Base-by-base conservation (phyloP, 1,140 invertebrate genomes). In the Copidosoma floridanum region DNA sequence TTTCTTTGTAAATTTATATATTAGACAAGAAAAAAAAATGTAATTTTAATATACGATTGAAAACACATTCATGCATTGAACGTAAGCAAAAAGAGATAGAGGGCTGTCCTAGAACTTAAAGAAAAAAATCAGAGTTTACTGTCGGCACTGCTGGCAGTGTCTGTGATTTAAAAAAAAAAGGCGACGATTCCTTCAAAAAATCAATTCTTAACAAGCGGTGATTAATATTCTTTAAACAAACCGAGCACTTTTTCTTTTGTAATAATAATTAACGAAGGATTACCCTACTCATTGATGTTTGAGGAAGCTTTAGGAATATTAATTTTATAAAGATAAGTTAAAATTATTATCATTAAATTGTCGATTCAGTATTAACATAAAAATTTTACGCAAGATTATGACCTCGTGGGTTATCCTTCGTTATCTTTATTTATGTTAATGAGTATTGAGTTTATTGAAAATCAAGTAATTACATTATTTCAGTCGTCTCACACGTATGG, bases 1-100 rank as follows among this genome's bases (percentile, higher is more conserved):
- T 77, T 73, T 73, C 68, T 77, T 76, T 78, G 73, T 71, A 69
- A 68, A 71, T 60, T 67, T 61, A 63, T 65, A 66, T 62, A 68
- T 65, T 69, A 65, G 51, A 57, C 55, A 44, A 55, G 26, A 44
- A 11, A 23, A 21, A 26, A 50, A 43, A 47, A 27, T 26, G 1
- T 57, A 27, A 26, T 14, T 3, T 48, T 18, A 48, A 27, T 48
- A 48, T 14, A 44, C 24, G 44, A 24, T 40, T 10, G 26, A 37
- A 14, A 6, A 46, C 29, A 35, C 20, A 35, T 29, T 2, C 26
- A 46, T 26, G 35, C 7, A 46, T 43, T 11, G 18, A 32, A 46
- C 18, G 35, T 11, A 38, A 18, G 14, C 21, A 2, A 23, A 27
- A 20, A 61, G 48, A 46, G 57, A 68, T 20, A 41, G 56, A 65